Evolutionary conservation across 1,140 invertebrate species (phyloP), one percentile per base, ranked within the genome.

Genomic region (Chymomyza costata): DNA sequence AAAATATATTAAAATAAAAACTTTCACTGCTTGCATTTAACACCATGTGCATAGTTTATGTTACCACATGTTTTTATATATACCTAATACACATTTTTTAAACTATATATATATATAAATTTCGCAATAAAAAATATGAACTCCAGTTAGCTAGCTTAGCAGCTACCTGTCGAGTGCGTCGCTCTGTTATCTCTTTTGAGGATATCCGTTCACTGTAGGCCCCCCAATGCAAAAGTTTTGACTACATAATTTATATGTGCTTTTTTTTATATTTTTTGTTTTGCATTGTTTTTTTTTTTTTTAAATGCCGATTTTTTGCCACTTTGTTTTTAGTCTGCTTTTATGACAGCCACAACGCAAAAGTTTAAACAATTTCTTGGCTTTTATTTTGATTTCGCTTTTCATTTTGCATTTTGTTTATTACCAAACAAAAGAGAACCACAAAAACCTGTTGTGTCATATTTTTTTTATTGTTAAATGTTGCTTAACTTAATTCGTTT

Each of bases 361-460:
- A 28, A 28, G n/a, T 10, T 34, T 34, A 3, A n/a, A n/a, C 8
- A 34, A 15, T 56, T 30, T 43, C 40, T 52, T 32, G 45, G 34
- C 40, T 53, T 59, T 73, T 67, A 73, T 73, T 68, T 74, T 63
- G 53, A 39, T 65, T 47, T 71, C 34, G 53, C 40, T 76, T 69
- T 74, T 74, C 49, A 62, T 76, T 65, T 61, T 40, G 45, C 68
- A 63, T 66, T 68, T 64, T 28, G 59, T 64, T 25, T 25, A 34
- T 34, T 6, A 34, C n/a, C n/a, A 50, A 34, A 28, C 25, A 28
- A 11, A 18, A 18, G 11, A 56, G 35, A 14, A 32, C 28, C 35
- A 58, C 47, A 50, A 30, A 63, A 66, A 59, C 64, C 55, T 48
- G 69, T 73, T 73, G 64, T 74, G 64, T 74, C 59, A 68, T 68